Evolutionary conservation across 2,888 invertebrate genomes (phyloP).

Genomic region (Anoplius nigerrimus): DNA sequence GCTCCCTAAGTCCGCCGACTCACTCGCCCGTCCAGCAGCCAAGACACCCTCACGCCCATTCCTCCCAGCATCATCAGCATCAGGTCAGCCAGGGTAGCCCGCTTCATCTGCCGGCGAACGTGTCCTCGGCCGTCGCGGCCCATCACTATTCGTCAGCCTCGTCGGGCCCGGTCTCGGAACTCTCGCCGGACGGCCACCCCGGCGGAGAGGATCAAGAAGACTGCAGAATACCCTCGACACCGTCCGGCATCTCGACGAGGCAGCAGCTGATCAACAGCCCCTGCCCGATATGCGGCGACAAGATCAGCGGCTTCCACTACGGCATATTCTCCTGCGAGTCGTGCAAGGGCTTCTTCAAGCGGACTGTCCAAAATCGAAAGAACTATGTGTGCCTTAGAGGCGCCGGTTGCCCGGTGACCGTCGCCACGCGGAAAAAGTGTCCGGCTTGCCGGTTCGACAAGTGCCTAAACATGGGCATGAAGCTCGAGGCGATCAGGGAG

Average conservation of each 20-base stretch:
- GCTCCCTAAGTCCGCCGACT: slow-evolving; percentile 80
- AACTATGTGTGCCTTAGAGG: slow-evolving; percentile 95
- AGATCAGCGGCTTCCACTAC: slow-evolving; percentile 97
- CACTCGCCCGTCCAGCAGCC: slow-evolving; percentile 88
- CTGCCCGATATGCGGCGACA: slow-evolving; percentile 96
- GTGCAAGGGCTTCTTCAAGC: slow-evolving; percentile 98
- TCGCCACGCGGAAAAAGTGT: slow-evolving; percentile 96
- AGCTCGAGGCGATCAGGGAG: slow-evolving; percentile 96
- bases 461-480: slow-evolving; percentile 97
- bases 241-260: slow-evolving; percentile 86
- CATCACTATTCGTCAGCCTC: slow-evolving; percentile 58
- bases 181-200: slow-evolving; percentile 62
- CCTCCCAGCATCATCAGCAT: slow-evolving; percentile 65
- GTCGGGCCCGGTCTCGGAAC: slow-evolving; percentile 58
- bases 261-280: slow-evolving; percentile 95
- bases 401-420: slow-evolving; percentile 93
- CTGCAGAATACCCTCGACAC: slow-evolving; percentile 76
- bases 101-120: slow-evolving; percentile 71
- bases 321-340: slow-evolving; percentile 99
- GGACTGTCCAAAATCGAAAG: slow-evolving; percentile 98
- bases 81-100: slow-evolving; percentile 75
- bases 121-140: slow-evolving; percentile 48
- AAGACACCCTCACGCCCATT: slow-evolving; percentile 76
- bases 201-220: slow-evolving; percentile 61
- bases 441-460: slow-evolving; percentile 98